phyloP scores from a whole-genome alignment of 1,140 invertebrate genomes.

The Drosophila saltans region DNA sequence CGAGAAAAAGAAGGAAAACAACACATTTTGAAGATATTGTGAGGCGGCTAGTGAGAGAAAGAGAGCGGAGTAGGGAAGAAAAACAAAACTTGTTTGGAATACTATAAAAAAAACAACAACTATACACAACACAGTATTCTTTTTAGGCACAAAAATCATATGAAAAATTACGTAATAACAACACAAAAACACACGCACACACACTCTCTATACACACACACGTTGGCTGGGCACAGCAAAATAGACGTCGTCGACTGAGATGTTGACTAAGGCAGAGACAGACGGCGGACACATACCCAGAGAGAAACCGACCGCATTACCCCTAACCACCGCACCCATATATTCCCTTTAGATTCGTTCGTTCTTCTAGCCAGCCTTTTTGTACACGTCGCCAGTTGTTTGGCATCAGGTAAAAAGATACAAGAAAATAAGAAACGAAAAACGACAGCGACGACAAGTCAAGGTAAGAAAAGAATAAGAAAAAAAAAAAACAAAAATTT shows the following conservation, averaged over 20 bases:
- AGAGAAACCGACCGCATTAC: conserved; percentile 1
- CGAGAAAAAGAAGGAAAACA: conserved; percentile 29
- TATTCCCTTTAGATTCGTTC: conserved; percentile 19
- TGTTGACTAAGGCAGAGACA: conserved; percentile 22
- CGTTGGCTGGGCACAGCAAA: neutral
- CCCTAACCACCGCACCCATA: conserved; percentile 40
- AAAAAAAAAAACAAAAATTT: conserved; percentile 48
- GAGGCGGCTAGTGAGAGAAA: conserved; percentile 8
- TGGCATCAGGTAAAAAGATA: conserved; percentile 31
- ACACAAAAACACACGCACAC: conserved; percentile 17
- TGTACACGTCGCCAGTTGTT: conserved; percentile 45
- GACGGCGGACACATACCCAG: neutral
- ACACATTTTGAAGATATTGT: neutral
- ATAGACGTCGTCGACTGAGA: conserved; percentile 3
- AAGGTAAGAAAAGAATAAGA: conserved; percentile 41
- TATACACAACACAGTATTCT: conserved; percentile 28
- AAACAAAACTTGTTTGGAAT: conserved; percentile 57
- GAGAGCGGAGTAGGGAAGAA: conserved; percentile 18
- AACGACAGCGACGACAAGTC: conserved; percentile 54
- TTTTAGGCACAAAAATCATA: conserved; percentile 44
- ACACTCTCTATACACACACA: neutral
- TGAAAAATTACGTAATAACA: conserved; percentile 61
- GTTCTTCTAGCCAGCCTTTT: conserved; percentile 25
- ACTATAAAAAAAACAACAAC: conserved; percentile 16
- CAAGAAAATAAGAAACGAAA: conserved; percentile 43